Evolutionary conservation across 1,140 invertebrate species (phyloP), one percentile per base, ranked within the genome.

Genomic region (Tyrophagus putrescentiae): DNA sequence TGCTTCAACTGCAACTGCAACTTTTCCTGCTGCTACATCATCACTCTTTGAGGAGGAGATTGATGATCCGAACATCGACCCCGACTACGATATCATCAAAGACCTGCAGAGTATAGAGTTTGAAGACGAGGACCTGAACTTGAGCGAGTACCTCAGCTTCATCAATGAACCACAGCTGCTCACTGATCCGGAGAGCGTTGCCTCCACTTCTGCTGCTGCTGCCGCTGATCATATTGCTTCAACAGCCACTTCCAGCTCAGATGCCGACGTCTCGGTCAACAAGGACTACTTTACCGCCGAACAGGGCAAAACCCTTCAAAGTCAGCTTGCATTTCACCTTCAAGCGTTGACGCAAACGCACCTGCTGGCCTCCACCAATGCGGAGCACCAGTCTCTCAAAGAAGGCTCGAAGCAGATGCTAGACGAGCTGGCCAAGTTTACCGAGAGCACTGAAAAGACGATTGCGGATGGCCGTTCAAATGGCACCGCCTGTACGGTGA

Each of bases 41-140:
- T 16, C 13, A 52, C 32, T 52, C n/a, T 27, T 52, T 52, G 48
- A 11, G 3, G 25, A 54, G 9, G 52, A 54, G 5, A 32, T 16
- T 6, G 50, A 53, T 31, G 52, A 54, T 54, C 52, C 52, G 4
- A 54, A 54, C 39, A n/a, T n/a, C n/a, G 52, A 54, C 25, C 4
- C 13, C 7, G 52, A 54, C 39, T 54, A 54, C 27, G 39, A 54
- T 33, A 9, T 29, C 21, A 11, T 18, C 27, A 13, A 54, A 27
- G 52, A 54, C 27, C 3, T 54, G 11, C 1, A 27, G n/a, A 31
- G 39, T 31, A 3, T 54, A 3, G 52, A 31, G 9, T 7, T 21
- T 7, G 45, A 48, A 25, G 45, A 48, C 21, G 45, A 48, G 23
- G n/a, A n/a, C 31, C 31, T 52, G 48, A 52, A n/a, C n/a, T 52